These are phyloP conservation scores for Myocastor coypus DNA, from an alignment of 2,113 vertebrate species.

Conservation along the genomic window DNA sequence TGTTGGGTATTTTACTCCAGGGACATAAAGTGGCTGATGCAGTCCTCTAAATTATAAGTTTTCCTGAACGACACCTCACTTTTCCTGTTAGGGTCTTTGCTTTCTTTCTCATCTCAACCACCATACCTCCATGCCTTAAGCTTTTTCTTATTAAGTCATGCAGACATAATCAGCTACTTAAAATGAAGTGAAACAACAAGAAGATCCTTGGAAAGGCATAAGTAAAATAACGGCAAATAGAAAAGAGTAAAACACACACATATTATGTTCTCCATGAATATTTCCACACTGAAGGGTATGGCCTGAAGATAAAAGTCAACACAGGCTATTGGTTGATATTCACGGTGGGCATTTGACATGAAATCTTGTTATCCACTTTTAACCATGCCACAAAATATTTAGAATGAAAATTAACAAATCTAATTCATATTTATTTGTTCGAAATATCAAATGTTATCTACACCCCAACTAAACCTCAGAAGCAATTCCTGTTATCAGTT, in stretches of 20 bases:
- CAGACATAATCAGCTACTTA: background rate
- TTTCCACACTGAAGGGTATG: background rate
- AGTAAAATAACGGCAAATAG: background rate
- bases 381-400: conserved; percentile 3
- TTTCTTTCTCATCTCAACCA: background rate
- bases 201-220: background rate
- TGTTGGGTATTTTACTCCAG: background rate
- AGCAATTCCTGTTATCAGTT: background rate
- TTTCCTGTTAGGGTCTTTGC: background rate
- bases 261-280: background rate
- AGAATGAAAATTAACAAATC: background rate
- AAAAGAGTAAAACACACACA: background rate
- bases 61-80: background rate
- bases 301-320: conserved; percentile 35
- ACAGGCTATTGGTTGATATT: background rate
- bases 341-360: background rate
- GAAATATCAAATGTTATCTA: background rate
- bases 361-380: background rate
- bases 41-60: background rate
- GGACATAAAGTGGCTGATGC: too few relatives aligned
- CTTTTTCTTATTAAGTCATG: background rate
- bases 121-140: background rate
- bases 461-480: background rate
- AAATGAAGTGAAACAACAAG: background rate
- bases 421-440: background rate